phyloP scores from a whole-genome alignment of 2,888 invertebrate species.

The Orchesellides sinensis region DNA sequence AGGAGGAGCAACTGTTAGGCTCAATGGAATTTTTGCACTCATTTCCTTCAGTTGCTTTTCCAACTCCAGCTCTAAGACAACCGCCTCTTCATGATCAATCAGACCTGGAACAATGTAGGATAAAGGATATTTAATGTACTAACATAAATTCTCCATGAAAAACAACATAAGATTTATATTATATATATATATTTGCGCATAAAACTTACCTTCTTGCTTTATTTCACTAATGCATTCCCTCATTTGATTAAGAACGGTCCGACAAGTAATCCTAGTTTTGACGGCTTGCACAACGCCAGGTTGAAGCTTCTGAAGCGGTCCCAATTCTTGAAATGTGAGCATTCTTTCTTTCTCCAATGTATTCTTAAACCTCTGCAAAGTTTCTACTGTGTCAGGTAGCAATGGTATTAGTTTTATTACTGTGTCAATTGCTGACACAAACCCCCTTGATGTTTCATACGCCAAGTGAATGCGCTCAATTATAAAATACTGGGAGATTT shows the following conservation, averaged over 20 bases:
- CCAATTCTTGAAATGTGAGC: conserved; percentile 79
- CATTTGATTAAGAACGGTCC: conserved; percentile 81
- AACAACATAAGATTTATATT: no score
- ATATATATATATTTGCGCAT: background rate
- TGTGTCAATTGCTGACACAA: conserved; percentile 82
- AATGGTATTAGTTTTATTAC: conserved; percentile 80
- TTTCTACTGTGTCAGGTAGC: conserved; percentile 77
- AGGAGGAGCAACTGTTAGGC: conserved; percentile 75
- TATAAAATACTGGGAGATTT: conserved; percentile 50
- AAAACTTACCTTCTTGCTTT: conserved; percentile 78
- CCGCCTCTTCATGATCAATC: conserved; percentile 81
- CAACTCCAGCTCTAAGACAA: conserved; percentile 79
- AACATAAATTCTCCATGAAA: no score
- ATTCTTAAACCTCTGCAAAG: conserved; percentile 75
- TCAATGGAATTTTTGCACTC: conserved; percentile 76
- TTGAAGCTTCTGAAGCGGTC: conserved; percentile 80
- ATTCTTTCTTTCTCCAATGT: conserved; percentile 76
- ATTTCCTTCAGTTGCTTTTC: conserved; percentile 80
- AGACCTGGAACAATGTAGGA: conserved; percentile 77
- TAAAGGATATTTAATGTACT: no score
- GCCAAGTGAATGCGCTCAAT: conserved; percentile 80
- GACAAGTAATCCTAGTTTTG: conserved; percentile 82
- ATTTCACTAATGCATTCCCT: conserved; percentile 79
- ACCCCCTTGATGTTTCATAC: conserved; percentile 82
- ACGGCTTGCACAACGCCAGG: conserved; percentile 83